phyloP scores from a whole-genome alignment of 37 sponge, comb jelly and placozoan species.

The Amphimedon queenslandica region DNA sequence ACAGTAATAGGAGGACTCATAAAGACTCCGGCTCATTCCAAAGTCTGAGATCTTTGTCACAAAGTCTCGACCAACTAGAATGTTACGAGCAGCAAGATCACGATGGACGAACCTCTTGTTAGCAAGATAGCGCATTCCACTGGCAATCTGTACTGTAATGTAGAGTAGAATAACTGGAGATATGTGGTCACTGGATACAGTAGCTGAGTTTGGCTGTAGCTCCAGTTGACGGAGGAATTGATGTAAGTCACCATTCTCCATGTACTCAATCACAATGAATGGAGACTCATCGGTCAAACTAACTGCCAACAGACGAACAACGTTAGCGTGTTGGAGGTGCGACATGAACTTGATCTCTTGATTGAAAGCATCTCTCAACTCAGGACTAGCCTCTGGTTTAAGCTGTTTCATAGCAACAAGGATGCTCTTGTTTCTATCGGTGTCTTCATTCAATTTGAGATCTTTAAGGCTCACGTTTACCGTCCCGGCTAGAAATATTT shows the following conservation, averaged over 20 bases:
- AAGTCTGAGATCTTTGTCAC: slow-evolving; percentile 85
- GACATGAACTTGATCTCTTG: slow-evolving; percentile 78
- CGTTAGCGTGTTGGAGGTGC: slow-evolving; percentile 61
- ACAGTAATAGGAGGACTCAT: slow-evolving; percentile 57
- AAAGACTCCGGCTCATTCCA: slow-evolving; percentile 84
- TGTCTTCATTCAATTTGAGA: slow-evolving; percentile 23
- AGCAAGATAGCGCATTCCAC: slow-evolving; percentile 84
- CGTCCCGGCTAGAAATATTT: slow-evolving; percentile 54
- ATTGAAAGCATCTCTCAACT: slow-evolving; percentile 46
- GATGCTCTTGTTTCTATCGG: slow-evolving; percentile 33
- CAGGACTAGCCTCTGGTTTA: slow-evolving; percentile 35
- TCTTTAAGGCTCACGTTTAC: slow-evolving; percentile 55
- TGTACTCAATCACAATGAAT: slow-evolving; percentile 83
- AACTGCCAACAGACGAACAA: slow-evolving; percentile 69
- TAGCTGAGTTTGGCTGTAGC: slow-evolving; percentile 21
- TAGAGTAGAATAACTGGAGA: slow-evolving; percentile 64
- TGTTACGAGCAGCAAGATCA: slow-evolving; percentile 81
- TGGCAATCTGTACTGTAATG: slow-evolving; percentile 73
- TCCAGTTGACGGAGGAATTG: slow-evolving; percentile 68
- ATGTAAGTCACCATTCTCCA: slow-evolving; percentile 90
- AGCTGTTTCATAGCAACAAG: slow-evolving; percentile 81
- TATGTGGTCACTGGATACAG: slow-evolving; percentile 18
- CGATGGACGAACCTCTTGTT: slow-evolving; percentile 71
- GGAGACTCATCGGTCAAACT: slow-evolving; percentile 14
- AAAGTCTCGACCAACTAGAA: slow-evolving; percentile 76